Evolutionary conservation across 2,113 vertebrate genomes (phyloP), one percentile per base, ranked within the genome.

Genomic region (Nettapus auritus): DNA sequence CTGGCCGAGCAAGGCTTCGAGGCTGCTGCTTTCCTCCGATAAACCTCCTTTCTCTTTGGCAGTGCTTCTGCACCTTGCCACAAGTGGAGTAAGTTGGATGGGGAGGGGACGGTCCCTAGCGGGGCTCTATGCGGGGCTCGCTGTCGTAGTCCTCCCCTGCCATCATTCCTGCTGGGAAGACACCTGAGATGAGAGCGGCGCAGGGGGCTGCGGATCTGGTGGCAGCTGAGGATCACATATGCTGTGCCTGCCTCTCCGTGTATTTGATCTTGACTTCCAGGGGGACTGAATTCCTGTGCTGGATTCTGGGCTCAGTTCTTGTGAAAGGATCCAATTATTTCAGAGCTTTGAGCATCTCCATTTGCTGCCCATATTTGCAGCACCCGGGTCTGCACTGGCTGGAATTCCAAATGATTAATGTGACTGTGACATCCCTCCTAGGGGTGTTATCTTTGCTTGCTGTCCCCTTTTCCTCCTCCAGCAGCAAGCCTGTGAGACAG

Each of bases 311-410:
- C 94, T 96, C 36, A 5, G 94, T 91, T 96, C 89, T 77, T 76
- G 78, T 91, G 96, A 96, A 93, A 97, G 94, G 96, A 96, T 95
- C 93, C 96, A 95, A 91, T 96, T 96, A 96, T 96, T 95, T 94
- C 74, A 89, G 78, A 94, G 94, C 96, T 96, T 93, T 96, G 95
- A 96, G 89, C 91, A 94, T 97, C 95, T 96, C 93, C 96, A 94
- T 96, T 97, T 96, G 96, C 93, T 96, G 91, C 94, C 96, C 91
- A 86, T 94, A 95, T 96, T 96, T 96, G 91, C 89, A 8, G 89
- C 15, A 6, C 86, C 83, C 21, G 64, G 64, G 82, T 95, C 69
- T 59, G 48, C 3, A 62, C 91, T 84, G 94, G 74, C 89, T 97
- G 93, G 87, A 96, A 96, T 97, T 93, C 94, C 89, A 89, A 96